Evolutionary conservation across 2,113 vertebrate species (phyloP).

Genomic region (Rallus limicola): DNA sequence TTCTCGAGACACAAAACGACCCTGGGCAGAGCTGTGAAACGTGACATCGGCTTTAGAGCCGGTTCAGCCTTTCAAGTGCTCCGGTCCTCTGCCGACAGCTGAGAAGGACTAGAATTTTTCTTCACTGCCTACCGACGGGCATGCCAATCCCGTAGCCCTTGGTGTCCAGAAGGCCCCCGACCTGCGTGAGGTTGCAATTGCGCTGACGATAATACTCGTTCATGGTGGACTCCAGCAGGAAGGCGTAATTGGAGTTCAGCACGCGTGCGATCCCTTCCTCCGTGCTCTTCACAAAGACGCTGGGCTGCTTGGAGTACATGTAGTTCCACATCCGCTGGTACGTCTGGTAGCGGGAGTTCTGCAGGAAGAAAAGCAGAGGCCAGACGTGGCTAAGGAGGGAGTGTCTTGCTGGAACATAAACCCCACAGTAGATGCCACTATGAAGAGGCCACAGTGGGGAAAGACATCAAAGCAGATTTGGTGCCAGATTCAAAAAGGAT

Average conservation of each 20-base stretch:
- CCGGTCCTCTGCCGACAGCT: constrained; percentile 63
- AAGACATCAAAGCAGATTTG: background rate
- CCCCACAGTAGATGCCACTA: accelerated
- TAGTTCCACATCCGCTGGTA: constrained; percentile 99
- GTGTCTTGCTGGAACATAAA: no score
- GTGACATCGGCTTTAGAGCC: constrained; percentile 23
- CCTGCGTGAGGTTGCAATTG: constrained; percentile 99
- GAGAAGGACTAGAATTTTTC: constrained; percentile 73
- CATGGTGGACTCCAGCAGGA: constrained; percentile 98
- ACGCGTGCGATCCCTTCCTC: constrained; percentile 97
- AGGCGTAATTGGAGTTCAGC: constrained; percentile 97
- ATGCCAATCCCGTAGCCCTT: constrained; percentile 99
- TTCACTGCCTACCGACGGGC: constrained; percentile 89
- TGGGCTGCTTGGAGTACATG: constrained; percentile 98
- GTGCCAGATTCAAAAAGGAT: background rate
- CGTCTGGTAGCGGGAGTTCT: constrained; percentile 99
- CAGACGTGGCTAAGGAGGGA: background rate
- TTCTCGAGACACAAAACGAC: background rate
- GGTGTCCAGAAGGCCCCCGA: constrained; percentile 97
- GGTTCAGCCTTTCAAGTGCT: constrained; percentile 53
- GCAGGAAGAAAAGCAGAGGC: background rate
- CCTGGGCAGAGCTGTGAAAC: constrained; percentile 39
- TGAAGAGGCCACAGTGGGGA: accelerated
- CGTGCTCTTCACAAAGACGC: constrained; percentile 98
- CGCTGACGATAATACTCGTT: constrained; percentile 98